These are phyloP conservation scores for Entelurus aequoreus DNA, from an alignment of 2,113 vertebrate genomes.

Conservation along the genomic window DNA sequence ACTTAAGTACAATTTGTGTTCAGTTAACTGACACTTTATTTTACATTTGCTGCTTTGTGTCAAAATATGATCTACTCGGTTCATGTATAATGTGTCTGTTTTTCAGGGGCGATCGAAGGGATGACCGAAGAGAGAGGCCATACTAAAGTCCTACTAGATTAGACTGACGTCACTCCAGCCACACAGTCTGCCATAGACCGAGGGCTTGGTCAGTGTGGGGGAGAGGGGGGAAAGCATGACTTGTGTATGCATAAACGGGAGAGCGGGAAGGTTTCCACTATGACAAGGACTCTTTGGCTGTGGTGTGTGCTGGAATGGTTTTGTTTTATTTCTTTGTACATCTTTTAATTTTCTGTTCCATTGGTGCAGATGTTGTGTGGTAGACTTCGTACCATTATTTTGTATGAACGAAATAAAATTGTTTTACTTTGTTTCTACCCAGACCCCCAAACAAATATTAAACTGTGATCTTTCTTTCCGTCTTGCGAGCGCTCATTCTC, in stretches of 20 bases:
- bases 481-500: constrained; percentile 6
- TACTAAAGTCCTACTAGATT: constrained; percentile 55
- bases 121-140: constrained; percentile 75
- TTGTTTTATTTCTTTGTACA: constrained; percentile 63
- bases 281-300: constrained; percentile 47
- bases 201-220: constrained; percentile 3
- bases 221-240: constrained; percentile 24
- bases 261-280: constrained; percentile 48
- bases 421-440: constrained; percentile 65
- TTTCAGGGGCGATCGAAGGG: constrained; percentile 73
- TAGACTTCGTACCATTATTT: constrained; percentile 67
- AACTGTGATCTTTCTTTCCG: constrained; percentile 57
- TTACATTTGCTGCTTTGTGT: neutral
- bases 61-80: neutral
- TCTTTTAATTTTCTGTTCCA: constrained; percentile 64
- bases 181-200: constrained; percentile 13
- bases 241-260: constrained; percentile 33
- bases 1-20: too few species aligned
- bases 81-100: neutral
- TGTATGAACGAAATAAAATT: constrained; percentile 69
- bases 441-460: constrained; percentile 59
- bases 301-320: constrained; percentile 36
- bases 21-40: too few species aligned
- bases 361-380: constrained; percentile 56
- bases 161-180: constrained; percentile 39